Evolutionary conservation across 1,140 invertebrate genomes (phyloP), one percentile per base, ranked within the genome.

Genomic region (Formica exsecta): DNA sequence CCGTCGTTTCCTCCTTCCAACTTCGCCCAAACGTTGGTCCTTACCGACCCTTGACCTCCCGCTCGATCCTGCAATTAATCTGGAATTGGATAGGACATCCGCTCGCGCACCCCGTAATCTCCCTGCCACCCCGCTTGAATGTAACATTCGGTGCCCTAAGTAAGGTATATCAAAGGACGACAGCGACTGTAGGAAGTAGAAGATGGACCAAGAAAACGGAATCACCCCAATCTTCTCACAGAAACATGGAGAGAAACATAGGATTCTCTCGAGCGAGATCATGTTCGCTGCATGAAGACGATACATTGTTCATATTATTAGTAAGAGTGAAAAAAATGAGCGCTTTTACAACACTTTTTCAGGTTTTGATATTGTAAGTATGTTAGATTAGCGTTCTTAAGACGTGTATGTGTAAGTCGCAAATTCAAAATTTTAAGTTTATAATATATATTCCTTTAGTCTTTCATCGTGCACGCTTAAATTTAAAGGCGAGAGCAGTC

Each of bases 61-160:
- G 89, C 84, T 89, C 86, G 88, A 93, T 93, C 90, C 90, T 89
- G 90, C 92, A 94, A 95, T 95, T 94, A 94, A 95, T 94, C 91
- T 91, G 92, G 88, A 94, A 94, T 92, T 92, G 93, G 93, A 93
- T 94, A 89, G 93, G 90, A 93, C 74, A 73, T 85, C 71, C 86
- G 86, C 51, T 57, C 64, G 70, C 22, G 75, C 77, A 73, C 64
- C 87, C 86, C 66, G 86, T 81, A 65, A 70, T 62, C 71, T 84
- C 73, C 64, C 16, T 32, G 79, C 66, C 22, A 83, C 54, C 59
- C 51, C 41, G 76, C 61, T 68, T 65, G 64, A 80, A 54, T 61
- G 77, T 86, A 86, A 83, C 85, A 64, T 83, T 73, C 61, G 77
- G 38, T 83, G 41, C 54, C 57, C 64, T 32, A 38, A 71, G 80